Percentiles rank a stretch among this genome's conserved stretches.
Conservation (phyloP, 2,797 vertebrate species). For the Gymnoscopelus braueri region DNA sequence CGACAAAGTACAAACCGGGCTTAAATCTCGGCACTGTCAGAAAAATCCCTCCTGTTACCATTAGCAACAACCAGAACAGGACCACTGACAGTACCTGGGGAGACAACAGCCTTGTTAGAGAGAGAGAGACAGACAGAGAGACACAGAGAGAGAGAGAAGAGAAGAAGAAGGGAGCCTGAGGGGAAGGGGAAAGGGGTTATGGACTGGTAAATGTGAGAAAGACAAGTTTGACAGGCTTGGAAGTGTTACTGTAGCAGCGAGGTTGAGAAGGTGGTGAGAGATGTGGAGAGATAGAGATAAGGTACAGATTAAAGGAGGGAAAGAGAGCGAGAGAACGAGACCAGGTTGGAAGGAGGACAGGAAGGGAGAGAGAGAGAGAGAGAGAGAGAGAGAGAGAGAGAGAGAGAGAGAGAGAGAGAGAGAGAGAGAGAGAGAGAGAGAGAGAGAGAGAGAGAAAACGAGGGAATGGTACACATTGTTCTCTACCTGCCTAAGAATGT, state of each 20-base stretch:
- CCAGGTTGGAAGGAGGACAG: neutral
- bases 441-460: neutral
- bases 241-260: too few species aligned
- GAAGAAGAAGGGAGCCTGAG: neutral
- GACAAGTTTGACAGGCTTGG: too few species aligned
- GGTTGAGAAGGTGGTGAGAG: constrained; percentile 14
- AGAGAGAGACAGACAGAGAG: constrained; percentile 32
- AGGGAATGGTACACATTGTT: neutral
- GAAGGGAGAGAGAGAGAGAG: constrained; percentile 17
- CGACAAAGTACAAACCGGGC: too few species aligned
- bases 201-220: too few species aligned
- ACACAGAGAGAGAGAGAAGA: neutral
- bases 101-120: constrained; percentile 69
- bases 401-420: neutral
- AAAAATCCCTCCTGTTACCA: constrained; percentile 66
- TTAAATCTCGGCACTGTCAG: constrained; percentile 62
- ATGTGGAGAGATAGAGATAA: constrained; percentile 19
- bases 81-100: constrained; percentile 55
- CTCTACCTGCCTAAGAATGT: neutral
- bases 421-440: neutral
- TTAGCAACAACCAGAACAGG: constrained; percentile 68
- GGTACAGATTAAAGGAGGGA: constrained; percentile 12
- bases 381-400: neutral
- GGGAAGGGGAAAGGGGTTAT: too few species aligned
- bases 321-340: constrained; percentile 12